Evolutionary conservation across 2,888 invertebrate species (phyloP).

Genomic region (Parnassius glacialis): DNA sequence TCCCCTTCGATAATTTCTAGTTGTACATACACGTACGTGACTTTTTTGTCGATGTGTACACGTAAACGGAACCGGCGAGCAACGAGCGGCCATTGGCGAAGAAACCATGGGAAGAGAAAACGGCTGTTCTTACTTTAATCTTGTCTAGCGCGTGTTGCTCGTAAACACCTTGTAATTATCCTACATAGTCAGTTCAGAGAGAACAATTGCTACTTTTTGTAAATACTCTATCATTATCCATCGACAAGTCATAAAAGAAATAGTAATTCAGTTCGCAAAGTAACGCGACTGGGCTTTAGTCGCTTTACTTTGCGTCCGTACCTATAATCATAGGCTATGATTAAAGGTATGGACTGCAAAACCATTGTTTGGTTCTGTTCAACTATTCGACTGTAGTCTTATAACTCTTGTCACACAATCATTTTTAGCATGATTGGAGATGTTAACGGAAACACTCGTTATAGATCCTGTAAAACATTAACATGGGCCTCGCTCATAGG

Average conservation of each 20-base stretch:
- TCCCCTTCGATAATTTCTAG: conserved; percentile 41
- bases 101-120: conserved; percentile 66
- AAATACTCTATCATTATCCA: conserved; percentile 1
- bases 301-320: no score
- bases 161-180: conserved; percentile 13
- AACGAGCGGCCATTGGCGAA: conserved; percentile 42
- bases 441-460: no score
- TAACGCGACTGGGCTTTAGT: no score
- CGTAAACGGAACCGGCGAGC: conserved; percentile 42
- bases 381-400: no score
- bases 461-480: no score
- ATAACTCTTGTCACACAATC: no score
- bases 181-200: conserved; percentile 8
- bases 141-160: conserved; percentile 10
- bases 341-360: no score
- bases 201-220: conserved; percentile 11
- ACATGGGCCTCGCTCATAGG: no score
- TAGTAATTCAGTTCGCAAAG: background rate
- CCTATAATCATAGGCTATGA: no score
- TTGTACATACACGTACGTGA: conserved; percentile 31
- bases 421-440: no score
- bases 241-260: background rate
- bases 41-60: conserved; percentile 40
- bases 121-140: conserved; percentile 27
- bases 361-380: no score